A percentile compares a stretch with the other conserved stretches of the same genome.
Conservation (phyloP, 1,140 invertebrate species). For the Drosophila erecta region DNA sequence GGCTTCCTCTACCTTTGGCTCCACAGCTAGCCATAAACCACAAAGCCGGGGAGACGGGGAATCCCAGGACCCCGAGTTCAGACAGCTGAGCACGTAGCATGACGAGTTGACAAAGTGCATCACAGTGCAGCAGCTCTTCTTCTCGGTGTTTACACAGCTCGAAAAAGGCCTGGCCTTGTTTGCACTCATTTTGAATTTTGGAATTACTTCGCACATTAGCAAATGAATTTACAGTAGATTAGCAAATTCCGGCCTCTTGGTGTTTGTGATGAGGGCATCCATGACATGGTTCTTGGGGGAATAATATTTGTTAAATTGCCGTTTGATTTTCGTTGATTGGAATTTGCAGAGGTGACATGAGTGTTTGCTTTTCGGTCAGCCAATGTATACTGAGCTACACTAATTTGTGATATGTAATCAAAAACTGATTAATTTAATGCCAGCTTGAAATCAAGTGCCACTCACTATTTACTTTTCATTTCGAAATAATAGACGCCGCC, state of each 20-base stretch:
- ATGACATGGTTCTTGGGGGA: neutral
- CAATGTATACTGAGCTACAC: conserved; percentile 2
- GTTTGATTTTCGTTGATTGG: conserved; percentile 30
- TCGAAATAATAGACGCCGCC: neutral
- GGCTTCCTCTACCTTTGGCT: neutral
- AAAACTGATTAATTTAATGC: conserved; percentile 15
- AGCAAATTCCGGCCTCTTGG: neutral
- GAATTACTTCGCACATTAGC: conserved; percentile 25
- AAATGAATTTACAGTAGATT: conserved; percentile 31
- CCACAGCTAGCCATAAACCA: conserved; percentile 50
- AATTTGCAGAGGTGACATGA: conserved; percentile 12
- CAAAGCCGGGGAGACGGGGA: conserved; percentile 8
- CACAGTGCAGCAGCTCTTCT: conserved; percentile 26
- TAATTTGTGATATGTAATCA: neutral
- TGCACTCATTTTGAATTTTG: neutral
- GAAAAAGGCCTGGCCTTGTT: conserved; percentile 29
- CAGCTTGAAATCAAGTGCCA: neutral
- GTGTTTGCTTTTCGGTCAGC: conserved; percentile 15
- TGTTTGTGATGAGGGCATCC: neutral
- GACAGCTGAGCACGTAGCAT: conserved; percentile 73
- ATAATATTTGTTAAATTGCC: conserved; percentile 13
- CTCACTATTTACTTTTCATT: conserved; percentile 1
- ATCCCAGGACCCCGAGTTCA: conserved; percentile 36
- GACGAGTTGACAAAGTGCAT: conserved; percentile 81
- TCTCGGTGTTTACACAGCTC: conserved; percentile 45